These are phyloP conservation scores for Kryptopterus vitreolus DNA, from an alignment of 2,797 vertebrate species.

Conservation along the genomic window DNA sequence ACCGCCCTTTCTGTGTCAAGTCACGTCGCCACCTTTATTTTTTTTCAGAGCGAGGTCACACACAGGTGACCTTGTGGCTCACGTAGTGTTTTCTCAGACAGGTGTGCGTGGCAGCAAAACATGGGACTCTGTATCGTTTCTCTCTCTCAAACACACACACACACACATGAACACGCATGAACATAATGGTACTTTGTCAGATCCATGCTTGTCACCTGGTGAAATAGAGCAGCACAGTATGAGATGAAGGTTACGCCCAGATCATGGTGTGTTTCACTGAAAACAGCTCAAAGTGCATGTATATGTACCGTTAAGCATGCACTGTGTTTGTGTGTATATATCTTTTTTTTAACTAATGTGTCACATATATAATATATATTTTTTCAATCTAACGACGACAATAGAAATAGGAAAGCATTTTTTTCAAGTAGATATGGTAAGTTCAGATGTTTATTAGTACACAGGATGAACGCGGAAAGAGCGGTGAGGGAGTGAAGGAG, in stretches of 20 bases:
- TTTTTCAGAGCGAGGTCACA: conserved; percentile 13
- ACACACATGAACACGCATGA: conserved; percentile 6
- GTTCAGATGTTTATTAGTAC: no score
- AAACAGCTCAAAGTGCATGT: background rate
- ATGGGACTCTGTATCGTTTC: background rate
- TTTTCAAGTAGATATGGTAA: no score
- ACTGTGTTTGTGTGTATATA: no score
- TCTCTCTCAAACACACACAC: background rate
- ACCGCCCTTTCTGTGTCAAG: conserved; percentile 1
- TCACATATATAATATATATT: no score
- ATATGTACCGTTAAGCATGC: background rate
- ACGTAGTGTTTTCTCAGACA: conserved; percentile 3
- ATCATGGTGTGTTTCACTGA: conserved; percentile 66
- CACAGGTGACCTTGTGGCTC: conserved; percentile 23
- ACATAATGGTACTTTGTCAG: conserved; percentile 9
- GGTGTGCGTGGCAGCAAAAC: conserved; percentile 28
- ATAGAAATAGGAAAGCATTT: no score
- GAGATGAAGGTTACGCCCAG: conserved; percentile 35
- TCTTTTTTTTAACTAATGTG: no score
- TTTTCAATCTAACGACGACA: no score
- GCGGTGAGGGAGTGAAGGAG: no score
- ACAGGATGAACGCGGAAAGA: no score
- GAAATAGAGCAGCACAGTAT: background rate
- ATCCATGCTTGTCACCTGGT: background rate
- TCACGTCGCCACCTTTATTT: background rate